Conservation (phyloP, 2,797 vertebrate genomes). For the Varecia variegata region DNA sequence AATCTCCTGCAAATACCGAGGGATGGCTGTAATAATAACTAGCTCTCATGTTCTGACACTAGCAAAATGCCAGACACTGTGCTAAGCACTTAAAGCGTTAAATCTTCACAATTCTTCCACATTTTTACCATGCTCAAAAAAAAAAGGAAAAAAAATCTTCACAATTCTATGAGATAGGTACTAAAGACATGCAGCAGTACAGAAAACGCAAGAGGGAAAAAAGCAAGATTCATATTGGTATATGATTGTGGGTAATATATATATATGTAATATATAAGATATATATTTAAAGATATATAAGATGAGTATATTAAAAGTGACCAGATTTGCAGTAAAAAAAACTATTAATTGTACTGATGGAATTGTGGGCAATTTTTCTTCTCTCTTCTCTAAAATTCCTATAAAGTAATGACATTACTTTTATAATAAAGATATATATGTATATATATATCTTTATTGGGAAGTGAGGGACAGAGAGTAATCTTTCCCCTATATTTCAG, state of each 20-base stretch:
- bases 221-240: neutral
- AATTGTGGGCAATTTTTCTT: neutral
- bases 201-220: neutral
- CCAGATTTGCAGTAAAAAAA: neutral
- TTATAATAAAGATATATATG: neutral
- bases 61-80: neutral
- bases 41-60: neutral
- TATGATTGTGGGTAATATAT: neutral
- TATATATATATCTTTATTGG: neutral
- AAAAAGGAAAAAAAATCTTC: neutral
- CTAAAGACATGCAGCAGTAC: neutral
- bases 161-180: neutral
- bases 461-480: neutral
- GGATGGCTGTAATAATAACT: neutral
- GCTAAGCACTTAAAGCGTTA: neutral
- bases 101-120: neutral
- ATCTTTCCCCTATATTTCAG: neutral
- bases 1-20: neutral
- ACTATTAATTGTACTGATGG: neutral
- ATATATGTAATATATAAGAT: neutral
- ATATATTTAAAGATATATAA: neutral
- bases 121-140: too few species aligned
- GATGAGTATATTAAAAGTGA: neutral
- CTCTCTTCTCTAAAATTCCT: constrained; percentile 13
- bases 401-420: neutral